phyloP scores from a whole-genome alignment of 37 sponge, comb jelly and placozoan genomes.

The Halisarca cf. caerulea region DNA sequence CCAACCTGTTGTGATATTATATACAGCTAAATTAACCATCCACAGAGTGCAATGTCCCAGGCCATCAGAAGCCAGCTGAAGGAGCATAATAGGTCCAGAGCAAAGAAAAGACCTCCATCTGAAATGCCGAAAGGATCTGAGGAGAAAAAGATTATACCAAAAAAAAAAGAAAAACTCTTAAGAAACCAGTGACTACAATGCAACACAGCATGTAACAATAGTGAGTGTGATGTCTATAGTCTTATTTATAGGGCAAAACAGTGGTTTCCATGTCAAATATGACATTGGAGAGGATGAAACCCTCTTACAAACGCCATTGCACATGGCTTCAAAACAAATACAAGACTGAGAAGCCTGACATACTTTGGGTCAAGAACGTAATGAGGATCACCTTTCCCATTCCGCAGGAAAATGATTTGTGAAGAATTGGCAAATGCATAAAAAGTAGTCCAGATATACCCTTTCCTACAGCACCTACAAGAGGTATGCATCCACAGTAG shows the following conservation, averaged over 20 bases:
- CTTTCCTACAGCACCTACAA: neutral
- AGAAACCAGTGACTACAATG: too few species aligned
- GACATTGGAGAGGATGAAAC: too few species aligned
- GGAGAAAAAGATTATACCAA: neutral
- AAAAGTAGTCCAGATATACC: neutral
- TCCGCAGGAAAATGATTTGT: neutral
- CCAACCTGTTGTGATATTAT: too few species aligned
- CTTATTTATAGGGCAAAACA: too few species aligned
- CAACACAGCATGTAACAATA: too few species aligned
- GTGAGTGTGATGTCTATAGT: too few species aligned
- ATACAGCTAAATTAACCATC: too few species aligned
- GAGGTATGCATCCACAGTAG: neutral
- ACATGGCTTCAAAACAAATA: neutral
- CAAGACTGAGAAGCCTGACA: neutral
- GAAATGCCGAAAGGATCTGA: neutral
- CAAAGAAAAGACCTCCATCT: neutral
- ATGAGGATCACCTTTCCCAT: neutral
- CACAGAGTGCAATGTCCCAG: neutral
- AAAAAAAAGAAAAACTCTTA: too few species aligned
- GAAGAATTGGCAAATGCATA: neutral
- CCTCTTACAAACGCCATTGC: too few species aligned
- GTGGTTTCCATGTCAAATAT: too few species aligned
- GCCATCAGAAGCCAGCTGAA: neutral
- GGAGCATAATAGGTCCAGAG: neutral
- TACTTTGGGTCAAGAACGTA: neutral